Evolutionary conservation across 1,140 invertebrate species (phyloP).

Genomic region (Lanistes nyassanus): DNA sequence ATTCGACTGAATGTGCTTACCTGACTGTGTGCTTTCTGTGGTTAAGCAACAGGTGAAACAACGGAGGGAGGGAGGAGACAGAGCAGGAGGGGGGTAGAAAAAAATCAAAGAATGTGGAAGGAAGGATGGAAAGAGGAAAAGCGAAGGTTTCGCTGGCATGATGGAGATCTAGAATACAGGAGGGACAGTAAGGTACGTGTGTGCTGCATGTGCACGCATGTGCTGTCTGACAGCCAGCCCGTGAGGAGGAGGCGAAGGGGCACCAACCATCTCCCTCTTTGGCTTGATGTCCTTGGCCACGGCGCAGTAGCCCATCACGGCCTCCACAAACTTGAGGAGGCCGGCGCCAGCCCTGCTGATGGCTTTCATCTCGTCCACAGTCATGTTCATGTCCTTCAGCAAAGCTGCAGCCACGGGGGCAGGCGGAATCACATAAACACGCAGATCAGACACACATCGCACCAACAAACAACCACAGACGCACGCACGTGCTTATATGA

Average conservation of each 20-base stretch:
- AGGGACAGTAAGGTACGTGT: too few species aligned
- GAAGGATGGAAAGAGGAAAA: too few species aligned
- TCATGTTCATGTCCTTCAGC: constrained; percentile 56
- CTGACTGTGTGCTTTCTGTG: too few species aligned
- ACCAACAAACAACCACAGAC: not conserved
- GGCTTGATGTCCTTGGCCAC: constrained; percentile 86
- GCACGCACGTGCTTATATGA: too few species aligned
- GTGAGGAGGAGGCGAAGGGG: too few species aligned
- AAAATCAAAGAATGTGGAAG: not conserved
- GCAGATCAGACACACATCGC: not conserved
- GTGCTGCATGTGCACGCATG: too few species aligned
- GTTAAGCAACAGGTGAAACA: not conserved
- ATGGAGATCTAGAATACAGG: too few species aligned
- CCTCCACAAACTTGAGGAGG: constrained; percentile 82
- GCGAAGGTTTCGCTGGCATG: too few species aligned
- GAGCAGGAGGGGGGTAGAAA: not conserved
- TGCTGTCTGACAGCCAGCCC: too few species aligned
- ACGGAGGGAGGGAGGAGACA: not conserved
- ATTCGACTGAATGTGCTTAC: too few species aligned
- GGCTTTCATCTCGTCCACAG: constrained; percentile 54
- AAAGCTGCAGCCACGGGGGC: constrained; percentile 28
- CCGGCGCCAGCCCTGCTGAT: constrained; percentile 79
- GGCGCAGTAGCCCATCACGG: constrained; percentile 83
- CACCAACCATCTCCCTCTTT: constrained; percentile 77
- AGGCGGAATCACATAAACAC: not conserved